These are phyloP conservation scores for Stenurella melanura DNA, from an alignment of 2,888 invertebrate species.

Conservation along the genomic window DNA sequence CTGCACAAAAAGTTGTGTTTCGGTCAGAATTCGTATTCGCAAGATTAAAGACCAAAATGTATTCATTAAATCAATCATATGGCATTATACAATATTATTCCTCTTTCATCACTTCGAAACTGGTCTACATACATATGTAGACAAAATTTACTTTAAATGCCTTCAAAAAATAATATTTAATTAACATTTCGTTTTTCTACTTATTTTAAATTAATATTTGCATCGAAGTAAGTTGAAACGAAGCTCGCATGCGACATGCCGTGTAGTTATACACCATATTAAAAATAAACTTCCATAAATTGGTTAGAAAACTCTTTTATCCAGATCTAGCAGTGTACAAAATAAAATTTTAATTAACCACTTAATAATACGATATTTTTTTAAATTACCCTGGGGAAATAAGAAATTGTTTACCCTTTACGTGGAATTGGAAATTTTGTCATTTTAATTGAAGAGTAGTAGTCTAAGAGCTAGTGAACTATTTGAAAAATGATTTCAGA, in stretches of 20 bases:
- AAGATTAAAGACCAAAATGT: too few relatives aligned
- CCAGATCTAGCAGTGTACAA: background rate
- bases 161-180: background rate
- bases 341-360: background rate
- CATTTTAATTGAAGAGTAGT: too few relatives aligned
- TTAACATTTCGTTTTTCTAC: background rate
- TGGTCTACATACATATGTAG: background rate
- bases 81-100: too few relatives aligned
- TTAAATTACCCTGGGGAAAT: background rate
- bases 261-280: background rate
- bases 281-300: background rate
- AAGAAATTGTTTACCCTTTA: background rate
- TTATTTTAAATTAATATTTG: background rate
- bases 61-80: too few relatives aligned
- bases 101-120: too few relatives aligned
- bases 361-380: background rate
- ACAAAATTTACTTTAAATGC: background rate
- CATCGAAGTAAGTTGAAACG: background rate
- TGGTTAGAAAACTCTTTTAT: background rate
- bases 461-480: too few relatives aligned
- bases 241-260: slow-evolving; percentile 11
- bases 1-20: too few relatives aligned
- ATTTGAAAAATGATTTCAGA: too few relatives aligned
- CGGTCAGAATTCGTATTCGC: too few relatives aligned
- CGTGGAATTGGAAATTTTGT: background rate